Base-by-base conservation (phyloP, 1,140 invertebrate genomes). In the Stenopsyche tienmushanensis region DNA sequence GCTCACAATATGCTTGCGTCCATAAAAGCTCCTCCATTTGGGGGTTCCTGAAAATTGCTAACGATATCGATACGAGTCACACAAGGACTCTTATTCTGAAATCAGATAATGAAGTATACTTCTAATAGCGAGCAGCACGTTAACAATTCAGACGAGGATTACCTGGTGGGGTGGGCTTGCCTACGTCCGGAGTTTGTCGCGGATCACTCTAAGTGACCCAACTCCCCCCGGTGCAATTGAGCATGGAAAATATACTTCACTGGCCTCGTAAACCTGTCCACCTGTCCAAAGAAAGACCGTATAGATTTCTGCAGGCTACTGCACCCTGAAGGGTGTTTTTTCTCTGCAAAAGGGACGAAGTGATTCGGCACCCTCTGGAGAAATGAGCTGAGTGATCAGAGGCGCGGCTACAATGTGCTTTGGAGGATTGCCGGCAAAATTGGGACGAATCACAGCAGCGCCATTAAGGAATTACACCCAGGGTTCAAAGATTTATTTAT, bases 361-460 rank as follows among this genome's bases (percentile, higher is more conserved):
- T 39, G 54, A 42, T 57, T 41, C 23, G 54, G 54, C 39, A n/a
- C 8, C 39, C 54, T 57, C 54, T 42, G 34, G 54, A 57, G 54
- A 57, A 57, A 57, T 57, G 34, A 57, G 8, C 39, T 34, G 39
- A 57, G 54, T 57, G 54, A 26, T 53, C 24, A 29, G 34, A 20
- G 10, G 24, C 50, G 9, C 13, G 5, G 29, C 13, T 34, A 34
- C 29, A 34, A 34, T 34, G 29, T 5, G 13, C 5, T 34, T 7
- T 34, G 29, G 29, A 7, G 29, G 29, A n/a, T n/a, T 34, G 29
- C 13, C 29, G 29, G 29, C 5, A 34, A 34, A 34, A 34, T 34
- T 34, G 13, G 5, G 29, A 13, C 29, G 13, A 34, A n/a, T n/a
- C n/a, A n/a, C n/a, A n/a, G n/a, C n/a, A n/a, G n/a, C n/a, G n/a